Conservation (phyloP, 2,797 vertebrate species). For the Syngnathus acus region DNA sequence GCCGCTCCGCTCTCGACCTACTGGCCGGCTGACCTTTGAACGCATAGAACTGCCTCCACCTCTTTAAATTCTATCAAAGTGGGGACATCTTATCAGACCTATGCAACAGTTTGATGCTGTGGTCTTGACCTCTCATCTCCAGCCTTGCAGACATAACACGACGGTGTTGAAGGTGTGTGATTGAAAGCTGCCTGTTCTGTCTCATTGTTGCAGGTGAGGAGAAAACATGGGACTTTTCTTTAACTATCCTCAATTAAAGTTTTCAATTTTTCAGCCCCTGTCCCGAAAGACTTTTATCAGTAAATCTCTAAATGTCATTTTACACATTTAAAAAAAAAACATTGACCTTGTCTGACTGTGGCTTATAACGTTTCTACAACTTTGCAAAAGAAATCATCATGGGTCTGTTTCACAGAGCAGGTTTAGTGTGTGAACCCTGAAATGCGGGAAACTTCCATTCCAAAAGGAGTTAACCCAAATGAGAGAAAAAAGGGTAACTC, state of each 20-base stretch:
- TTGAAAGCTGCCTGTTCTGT: background rate
- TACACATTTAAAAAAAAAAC: background rate
- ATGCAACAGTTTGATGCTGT: constrained; percentile 5
- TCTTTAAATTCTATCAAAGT: background rate
- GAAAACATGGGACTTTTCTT: background rate
- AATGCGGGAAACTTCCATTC: too few relatives aligned
- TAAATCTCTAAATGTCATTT: background rate
- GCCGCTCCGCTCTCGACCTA: too few relatives aligned
- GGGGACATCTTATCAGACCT: constrained; percentile 1
- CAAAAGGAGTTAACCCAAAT: too few relatives aligned
- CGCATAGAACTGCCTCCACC: constrained; percentile 15
- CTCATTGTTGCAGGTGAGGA: background rate
- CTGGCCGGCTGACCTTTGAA: constrained; percentile 10
- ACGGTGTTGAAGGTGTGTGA: background rate
- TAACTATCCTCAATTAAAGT: too few relatives aligned
- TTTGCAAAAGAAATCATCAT: background rate
- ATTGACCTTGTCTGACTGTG: background rate
- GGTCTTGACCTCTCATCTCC: constrained; percentile 35
- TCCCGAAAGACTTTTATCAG: too few relatives aligned
- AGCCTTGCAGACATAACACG: constrained; percentile 32
- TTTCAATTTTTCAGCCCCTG: background rate
- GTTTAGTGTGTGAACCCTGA: too few relatives aligned
- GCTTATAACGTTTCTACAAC: background rate
- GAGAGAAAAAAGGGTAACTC: too few relatives aligned
- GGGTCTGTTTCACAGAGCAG: too few relatives aligned